A percentile compares a stretch with the other conserved stretches of the same genome.
phyloP scores from a whole-genome alignment of 2,888 invertebrate genomes.

The Tanypteryx hageni region DNA sequence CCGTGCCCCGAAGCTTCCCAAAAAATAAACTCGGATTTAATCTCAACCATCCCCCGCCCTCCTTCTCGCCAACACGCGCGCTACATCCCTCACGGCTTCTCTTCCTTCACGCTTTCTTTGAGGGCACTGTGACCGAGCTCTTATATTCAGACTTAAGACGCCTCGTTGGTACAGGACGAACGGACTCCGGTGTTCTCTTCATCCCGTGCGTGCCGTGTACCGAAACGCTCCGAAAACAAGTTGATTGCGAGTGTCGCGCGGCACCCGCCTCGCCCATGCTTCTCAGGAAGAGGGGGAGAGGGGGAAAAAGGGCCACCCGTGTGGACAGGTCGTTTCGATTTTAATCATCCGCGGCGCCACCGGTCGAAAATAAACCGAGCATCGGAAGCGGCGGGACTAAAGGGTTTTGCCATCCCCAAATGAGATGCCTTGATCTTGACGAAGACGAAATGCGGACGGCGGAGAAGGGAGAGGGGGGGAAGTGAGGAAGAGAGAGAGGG shows the following conservation, averaged over 20 bases:
- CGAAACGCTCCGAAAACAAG: not conserved
- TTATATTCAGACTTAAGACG: not conserved
- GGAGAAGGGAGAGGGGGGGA: not conserved
- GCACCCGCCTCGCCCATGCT: not conserved
- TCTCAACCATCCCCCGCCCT: too few species aligned
- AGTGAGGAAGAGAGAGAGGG: not conserved
- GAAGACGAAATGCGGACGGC: not conserved
- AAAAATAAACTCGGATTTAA: not conserved
- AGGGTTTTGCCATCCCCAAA: not conserved
- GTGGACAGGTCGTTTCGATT: not conserved
- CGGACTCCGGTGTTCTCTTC: not conserved
- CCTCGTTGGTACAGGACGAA: not conserved
- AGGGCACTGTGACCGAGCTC: not conserved
- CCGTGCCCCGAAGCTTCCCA: not conserved
- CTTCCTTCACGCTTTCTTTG: not conserved
- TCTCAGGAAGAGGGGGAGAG: too few species aligned
- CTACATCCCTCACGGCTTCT: not conserved
- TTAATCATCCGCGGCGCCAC: conserved; percentile 57
- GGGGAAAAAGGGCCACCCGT: not conserved
- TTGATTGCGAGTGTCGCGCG: not conserved
- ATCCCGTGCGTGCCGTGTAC: not conserved
- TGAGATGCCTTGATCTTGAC: conserved; percentile 7
- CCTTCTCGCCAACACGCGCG: not conserved
- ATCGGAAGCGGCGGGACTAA: not conserved
- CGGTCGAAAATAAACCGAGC: conserved; percentile 27